Conservation (phyloP, 2,797 vertebrate species). For the Anguilla anguilla region DNA sequence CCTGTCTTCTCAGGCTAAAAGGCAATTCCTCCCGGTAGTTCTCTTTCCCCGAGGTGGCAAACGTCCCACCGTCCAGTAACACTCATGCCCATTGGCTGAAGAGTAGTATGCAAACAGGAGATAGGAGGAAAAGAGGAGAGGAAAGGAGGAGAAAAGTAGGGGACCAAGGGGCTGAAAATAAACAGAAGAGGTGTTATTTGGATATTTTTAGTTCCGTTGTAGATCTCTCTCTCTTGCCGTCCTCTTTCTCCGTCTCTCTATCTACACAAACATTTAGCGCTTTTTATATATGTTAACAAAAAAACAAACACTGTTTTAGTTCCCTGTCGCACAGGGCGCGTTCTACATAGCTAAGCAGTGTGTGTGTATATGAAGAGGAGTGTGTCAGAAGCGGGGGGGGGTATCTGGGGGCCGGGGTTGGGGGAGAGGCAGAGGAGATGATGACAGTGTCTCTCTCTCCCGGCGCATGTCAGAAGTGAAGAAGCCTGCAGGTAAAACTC, state of each 20-base stretch:
- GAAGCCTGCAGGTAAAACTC: conserved; percentile 80
- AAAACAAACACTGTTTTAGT: background rate
- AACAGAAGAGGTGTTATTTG: no score
- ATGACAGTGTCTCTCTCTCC: conserved; percentile 77
- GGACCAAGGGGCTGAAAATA: no score
- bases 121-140: conserved; percentile 59
- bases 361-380: no score
- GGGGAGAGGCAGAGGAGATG: conserved; percentile 72
- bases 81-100: background rate
- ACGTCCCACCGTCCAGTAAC: background rate
- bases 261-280: no score
- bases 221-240: no score
- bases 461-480: conserved; percentile 83
- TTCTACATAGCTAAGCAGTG: no score
- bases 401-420: conserved; percentile 51
- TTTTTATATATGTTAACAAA: background rate
- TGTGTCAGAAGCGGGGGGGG: no score
- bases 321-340: no score
- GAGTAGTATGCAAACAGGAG: conserved; percentile 59
- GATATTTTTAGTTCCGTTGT: no score
- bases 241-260: no score
- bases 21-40: no score
- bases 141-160: background rate
- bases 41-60: background rate
- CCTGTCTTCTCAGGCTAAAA: background rate